Evolutionary conservation across 2,797 vertebrate species (phyloP).

Genomic region (Lacerta viridis): DNA sequence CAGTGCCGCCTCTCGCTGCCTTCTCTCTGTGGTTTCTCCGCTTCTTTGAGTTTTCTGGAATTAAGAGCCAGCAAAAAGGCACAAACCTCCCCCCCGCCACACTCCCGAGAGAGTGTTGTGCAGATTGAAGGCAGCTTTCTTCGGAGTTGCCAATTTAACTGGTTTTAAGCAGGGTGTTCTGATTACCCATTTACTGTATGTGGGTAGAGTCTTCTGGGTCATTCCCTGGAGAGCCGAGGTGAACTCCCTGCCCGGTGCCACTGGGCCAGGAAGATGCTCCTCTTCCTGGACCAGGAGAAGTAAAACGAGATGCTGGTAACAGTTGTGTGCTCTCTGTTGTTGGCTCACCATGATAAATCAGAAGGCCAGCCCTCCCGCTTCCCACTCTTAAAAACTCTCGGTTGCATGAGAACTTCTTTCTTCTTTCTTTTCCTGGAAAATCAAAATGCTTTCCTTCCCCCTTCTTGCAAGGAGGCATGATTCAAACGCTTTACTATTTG

Average conservation of each 20-base stretch:
- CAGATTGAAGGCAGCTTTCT: conserved; percentile 27
- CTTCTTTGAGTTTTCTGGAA: conserved; percentile 22
- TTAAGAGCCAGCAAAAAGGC: conserved; percentile 13
- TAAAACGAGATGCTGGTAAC: conserved; percentile 31
- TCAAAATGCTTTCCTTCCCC: too few relatives aligned
- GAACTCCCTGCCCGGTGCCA: neutral
- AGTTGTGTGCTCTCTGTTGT: neutral
- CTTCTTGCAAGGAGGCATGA: neutral
- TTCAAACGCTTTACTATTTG: neutral
- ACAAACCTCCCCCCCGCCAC: neutral
- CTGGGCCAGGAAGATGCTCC: conserved; percentile 11
- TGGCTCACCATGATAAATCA: conserved; percentile 14
- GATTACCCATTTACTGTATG: neutral
- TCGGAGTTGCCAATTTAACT: conserved; percentile 8
- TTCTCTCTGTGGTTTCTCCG: conserved; percentile 17
- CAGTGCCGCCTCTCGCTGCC: neutral
- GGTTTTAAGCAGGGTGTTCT: neutral
- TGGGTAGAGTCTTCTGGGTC: neutral
- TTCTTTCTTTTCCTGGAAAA: too few relatives aligned
- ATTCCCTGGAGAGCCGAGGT: neutral
- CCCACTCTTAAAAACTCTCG: neutral
- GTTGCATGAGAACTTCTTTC: neutral
- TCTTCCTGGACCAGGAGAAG: neutral
- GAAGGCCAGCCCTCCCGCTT: neutral
- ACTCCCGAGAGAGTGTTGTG: conserved; percentile 8